Conservation (phyloP, 2,113 vertebrate genomes). For the Spilogale gracilis region DNA sequence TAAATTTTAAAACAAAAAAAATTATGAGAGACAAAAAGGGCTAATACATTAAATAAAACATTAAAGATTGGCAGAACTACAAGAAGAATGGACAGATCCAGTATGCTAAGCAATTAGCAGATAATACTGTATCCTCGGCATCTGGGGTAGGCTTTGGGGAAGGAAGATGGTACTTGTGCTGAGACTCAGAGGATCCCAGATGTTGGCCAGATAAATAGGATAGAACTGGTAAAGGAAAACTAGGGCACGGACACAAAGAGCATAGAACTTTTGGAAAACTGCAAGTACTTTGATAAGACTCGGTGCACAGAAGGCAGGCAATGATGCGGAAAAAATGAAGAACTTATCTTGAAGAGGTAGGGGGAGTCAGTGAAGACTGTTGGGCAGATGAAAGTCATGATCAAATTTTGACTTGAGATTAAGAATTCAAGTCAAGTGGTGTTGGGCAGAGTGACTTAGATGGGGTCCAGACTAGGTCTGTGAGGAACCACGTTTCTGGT, state of each 20-base stretch:
- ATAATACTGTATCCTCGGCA: neutral
- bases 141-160: neutral
- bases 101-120: neutral
- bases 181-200: neutral
- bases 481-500: neutral
- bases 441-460: neutral
- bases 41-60: neutral
- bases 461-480: neutral
- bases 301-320: neutral
- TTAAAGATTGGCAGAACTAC: neutral
- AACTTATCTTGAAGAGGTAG: neutral
- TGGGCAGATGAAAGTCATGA: neutral
- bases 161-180: neutral
- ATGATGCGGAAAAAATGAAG: neutral
- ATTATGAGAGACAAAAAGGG: neutral
- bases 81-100: neutral
- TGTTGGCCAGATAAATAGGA: neutral
- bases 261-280: neutral
- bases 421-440: neutral
- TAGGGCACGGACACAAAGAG: neutral
- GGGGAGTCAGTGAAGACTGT: neutral
- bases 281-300: neutral
- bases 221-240: neutral
- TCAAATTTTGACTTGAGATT: neutral
- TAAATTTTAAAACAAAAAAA: neutral